Conservation (phyloP, 2,888 invertebrate genomes). For the Ischnura elegans region DNA sequence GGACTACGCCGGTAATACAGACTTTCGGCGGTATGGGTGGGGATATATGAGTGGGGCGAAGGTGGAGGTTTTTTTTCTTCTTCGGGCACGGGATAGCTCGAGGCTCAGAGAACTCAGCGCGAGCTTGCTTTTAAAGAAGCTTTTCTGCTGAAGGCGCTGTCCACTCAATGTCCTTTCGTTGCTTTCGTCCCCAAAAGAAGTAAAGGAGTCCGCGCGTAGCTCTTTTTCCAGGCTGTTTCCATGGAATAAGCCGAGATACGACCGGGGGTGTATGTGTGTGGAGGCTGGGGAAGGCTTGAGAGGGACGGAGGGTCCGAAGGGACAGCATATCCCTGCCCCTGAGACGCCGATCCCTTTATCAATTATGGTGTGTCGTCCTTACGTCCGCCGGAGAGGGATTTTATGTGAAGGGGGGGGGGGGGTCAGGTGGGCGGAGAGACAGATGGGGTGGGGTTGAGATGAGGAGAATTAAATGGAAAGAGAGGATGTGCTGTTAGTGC, state of each 20-base stretch:
- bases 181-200: slow-evolving; percentile 29
- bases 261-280: not conserved
- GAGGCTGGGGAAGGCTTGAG: not conserved
- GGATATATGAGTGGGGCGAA: not conserved
- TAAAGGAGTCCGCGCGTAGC: not conserved
- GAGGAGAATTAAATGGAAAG: not conserved
- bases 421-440: not conserved
- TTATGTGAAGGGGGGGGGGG: not conserved
- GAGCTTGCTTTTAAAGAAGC: slow-evolving; percentile 43
- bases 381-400: not conserved
- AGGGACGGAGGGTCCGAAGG: not conserved
- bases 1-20: not conserved
- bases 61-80: not conserved
- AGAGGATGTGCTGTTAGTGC: not conserved
- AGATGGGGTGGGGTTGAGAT: not conserved
- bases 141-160: slow-evolving; percentile 37
- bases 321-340: slow-evolving; percentile 24
- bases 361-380: slow-evolving; percentile 37
- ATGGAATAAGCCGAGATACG: slow-evolving; percentile 5
- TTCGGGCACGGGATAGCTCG: not conserved
- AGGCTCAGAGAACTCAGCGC: slow-evolving; percentile 34
- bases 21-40: not conserved
- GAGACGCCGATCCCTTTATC: slow-evolving; percentile 48
- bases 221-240: slow-evolving; percentile 28
- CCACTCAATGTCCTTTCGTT: slow-evolving; percentile 36